Percentiles rank a stretch among this genome's conserved stretches.
Evolutionary conservation across 30 jellyfish, hydroid and myxozoan species (phyloP).

Genomic region (Aurelia aurita): DNA sequence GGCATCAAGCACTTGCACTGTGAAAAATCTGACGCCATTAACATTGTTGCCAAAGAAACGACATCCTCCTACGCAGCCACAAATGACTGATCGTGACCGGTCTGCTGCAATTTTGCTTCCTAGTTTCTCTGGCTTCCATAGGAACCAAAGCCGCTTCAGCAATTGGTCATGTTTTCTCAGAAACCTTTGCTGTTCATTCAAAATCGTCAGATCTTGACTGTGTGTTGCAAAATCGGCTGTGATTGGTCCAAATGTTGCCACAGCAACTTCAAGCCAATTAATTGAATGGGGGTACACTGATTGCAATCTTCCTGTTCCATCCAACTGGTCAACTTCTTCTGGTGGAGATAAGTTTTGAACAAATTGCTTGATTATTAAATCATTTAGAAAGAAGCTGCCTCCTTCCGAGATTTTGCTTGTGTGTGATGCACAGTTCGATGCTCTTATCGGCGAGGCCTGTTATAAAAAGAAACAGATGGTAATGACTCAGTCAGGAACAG

Average conservation of each 20-base stretch:
- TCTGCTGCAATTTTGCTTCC: constrained; percentile 76
- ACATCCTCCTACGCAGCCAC: constrained; percentile 99
- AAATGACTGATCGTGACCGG: constrained; percentile 74
- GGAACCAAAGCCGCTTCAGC: constrained; percentile 88
- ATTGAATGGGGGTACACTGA: constrained; percentile 66
- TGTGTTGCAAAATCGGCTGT: constrained; percentile 79
- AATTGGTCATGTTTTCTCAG: constrained; percentile 78
- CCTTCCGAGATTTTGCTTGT: constrained; percentile 60
- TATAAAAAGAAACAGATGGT: neutral
- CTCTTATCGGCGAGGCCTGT: constrained; percentile 90
- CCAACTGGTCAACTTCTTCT: constrained; percentile 62
- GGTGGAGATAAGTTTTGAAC: constrained; percentile 81
- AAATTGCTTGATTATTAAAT: constrained; percentile 66
- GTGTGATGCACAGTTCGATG: constrained; percentile 85
- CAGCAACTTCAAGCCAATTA: constrained; percentile 97
- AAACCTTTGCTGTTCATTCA: constrained; percentile 72
- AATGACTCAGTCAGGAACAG: no score
- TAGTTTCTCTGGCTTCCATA: constrained; percentile 82
- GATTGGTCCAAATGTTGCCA: constrained; percentile 86
- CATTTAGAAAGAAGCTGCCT: constrained; percentile 87
- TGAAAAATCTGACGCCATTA: constrained; percentile 94
- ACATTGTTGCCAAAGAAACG: constrained; percentile 89
- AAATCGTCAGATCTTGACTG: constrained; percentile 7
- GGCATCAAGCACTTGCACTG: constrained; percentile 88
- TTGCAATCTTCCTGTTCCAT: constrained; percentile 44